These are phyloP conservation scores for Mechanitis messenoides DNA, from an alignment of 2,888 invertebrate species.

Conservation along the genomic window DNA sequence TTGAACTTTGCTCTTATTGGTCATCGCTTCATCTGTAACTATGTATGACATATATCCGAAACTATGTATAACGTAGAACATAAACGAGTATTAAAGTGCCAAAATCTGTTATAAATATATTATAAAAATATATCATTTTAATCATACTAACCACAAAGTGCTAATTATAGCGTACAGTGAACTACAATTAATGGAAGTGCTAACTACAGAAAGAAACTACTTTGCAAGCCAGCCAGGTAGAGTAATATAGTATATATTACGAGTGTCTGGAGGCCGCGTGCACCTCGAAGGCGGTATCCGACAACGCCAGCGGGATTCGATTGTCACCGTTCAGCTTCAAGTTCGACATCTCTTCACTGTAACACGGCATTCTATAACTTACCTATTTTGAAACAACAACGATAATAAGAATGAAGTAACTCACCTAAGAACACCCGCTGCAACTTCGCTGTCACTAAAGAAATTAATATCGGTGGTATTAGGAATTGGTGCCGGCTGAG, in stretches of 20 bases:
- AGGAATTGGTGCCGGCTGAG: constrained; percentile 54
- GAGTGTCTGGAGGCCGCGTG: constrained; percentile 72
- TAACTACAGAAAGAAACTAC: neutral
- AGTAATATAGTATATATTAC: constrained; percentile 54
- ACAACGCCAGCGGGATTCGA: constrained; percentile 72
- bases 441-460: constrained; percentile 94
- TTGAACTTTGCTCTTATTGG: too few species aligned
- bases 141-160: neutral
- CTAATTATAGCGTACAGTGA: constrained; percentile 1
- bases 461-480: constrained; percentile 78
- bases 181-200: constrained; percentile 16
- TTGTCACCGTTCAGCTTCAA: constrained; percentile 70
- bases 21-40: too few species aligned
- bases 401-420: constrained; percentile 24
- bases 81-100: too few species aligned
- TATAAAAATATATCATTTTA: too few species aligned
- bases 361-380: constrained; percentile 43
- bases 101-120: too few species aligned
- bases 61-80: too few species aligned
- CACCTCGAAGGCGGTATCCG: constrained; percentile 73
- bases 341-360: constrained; percentile 74
- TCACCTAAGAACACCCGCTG: constrained; percentile 78
- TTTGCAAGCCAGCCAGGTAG: constrained; percentile 41
- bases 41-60: too few species aligned
- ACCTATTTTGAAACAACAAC: too few species aligned